phyloP scores from a whole-genome alignment of 1,140 invertebrate genomes.

The Hydropsyche tenuis region DNA sequence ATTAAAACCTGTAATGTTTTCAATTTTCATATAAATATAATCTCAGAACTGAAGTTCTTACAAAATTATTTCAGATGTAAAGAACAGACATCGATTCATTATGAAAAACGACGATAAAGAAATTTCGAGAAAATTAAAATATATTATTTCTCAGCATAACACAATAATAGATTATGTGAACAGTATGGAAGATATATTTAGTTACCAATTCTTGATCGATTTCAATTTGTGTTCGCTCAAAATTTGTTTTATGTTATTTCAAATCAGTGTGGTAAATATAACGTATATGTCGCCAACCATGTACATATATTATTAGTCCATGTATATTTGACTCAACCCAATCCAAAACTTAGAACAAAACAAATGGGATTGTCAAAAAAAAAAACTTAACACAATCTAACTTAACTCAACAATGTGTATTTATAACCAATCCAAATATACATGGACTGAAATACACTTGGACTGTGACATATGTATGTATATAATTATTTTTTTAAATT shows the following conservation, averaged over 20 bases:
- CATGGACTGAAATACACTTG: too few relatives aligned
- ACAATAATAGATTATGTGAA: slow-evolving; percentile 1
- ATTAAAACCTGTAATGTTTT: background rate
- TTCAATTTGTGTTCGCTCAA: background rate
- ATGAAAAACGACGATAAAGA: background rate
- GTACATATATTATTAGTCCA: too few relatives aligned
- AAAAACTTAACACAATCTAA: too few relatives aligned
- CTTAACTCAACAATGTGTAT: too few relatives aligned
- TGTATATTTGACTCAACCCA: too few relatives aligned
- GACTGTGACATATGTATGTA: too few relatives aligned
- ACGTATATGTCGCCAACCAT: too few relatives aligned
- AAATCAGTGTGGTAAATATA: background rate
- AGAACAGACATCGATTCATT: background rate
- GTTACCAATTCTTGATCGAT: background rate
- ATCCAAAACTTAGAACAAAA: too few relatives aligned
- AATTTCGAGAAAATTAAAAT: background rate
- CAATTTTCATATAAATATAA: background rate
- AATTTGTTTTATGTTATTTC: slow-evolving; percentile 19
- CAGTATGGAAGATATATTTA: background rate
- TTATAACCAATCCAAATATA: too few relatives aligned
- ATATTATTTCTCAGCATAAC: slow-evolving; percentile 11
- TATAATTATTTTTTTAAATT: background rate
- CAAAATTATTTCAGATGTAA: slow-evolving; percentile 1
- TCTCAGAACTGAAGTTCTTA: background rate
- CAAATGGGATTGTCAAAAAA: too few relatives aligned